phyloP scores from a whole-genome alignment of 1,140 invertebrate genomes.

The Cataglyphis hispanica region DNA sequence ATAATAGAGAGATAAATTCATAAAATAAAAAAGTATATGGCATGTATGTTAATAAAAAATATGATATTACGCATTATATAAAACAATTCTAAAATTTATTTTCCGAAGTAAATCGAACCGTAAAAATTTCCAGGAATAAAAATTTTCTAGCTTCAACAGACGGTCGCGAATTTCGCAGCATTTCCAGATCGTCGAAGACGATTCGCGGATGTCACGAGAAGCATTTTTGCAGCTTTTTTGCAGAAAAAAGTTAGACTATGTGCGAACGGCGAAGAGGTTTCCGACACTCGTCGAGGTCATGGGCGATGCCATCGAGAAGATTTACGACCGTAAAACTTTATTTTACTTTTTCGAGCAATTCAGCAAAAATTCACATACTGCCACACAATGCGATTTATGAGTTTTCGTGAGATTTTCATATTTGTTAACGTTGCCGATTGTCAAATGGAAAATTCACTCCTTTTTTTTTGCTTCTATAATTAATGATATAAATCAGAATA shows the following conservation, averaged over 20 bases:
- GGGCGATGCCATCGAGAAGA: not conserved
- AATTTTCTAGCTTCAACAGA: constrained; percentile 8
- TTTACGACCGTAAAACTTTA: not conserved
- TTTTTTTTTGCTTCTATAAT: not conserved
- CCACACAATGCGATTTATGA: not conserved
- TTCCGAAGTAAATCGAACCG: not conserved
- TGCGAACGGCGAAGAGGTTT: constrained; percentile 9
- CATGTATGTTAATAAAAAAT: not conserved
- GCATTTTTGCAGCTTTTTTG: constrained; percentile 14
- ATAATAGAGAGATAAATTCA: not conserved
- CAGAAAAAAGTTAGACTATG: constrained; percentile 20
- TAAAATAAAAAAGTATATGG: not conserved
- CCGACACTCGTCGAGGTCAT: not conserved
- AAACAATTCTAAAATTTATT: not conserved
- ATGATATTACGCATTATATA: not conserved
- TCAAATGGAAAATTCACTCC: not conserved
- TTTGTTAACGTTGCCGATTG: not conserved
- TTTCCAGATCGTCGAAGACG: constrained; percentile 1
- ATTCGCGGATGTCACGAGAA: not conserved
- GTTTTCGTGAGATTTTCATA: not conserved
- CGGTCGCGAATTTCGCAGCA: not conserved
- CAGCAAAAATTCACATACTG: not conserved
- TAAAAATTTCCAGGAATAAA: not conserved
- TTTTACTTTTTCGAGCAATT: not conserved
- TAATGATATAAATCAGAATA: not conserved